These are phyloP conservation scores for Brachionus sp. DNA, from an alignment of 1,140 invertebrate species.

Conservation along the genomic window DNA sequence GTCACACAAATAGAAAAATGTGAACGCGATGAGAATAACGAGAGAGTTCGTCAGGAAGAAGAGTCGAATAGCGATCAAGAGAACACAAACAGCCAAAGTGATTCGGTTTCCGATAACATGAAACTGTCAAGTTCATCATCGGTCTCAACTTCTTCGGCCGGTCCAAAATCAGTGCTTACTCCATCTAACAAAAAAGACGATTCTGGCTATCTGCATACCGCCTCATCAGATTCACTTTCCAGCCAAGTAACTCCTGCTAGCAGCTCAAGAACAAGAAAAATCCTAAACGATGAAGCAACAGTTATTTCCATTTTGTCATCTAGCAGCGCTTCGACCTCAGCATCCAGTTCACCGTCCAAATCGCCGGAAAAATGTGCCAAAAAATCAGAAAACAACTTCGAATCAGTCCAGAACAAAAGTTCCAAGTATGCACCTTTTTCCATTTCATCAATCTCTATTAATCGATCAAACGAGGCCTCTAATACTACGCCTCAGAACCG, in stretches of 20 bases:
- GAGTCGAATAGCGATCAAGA: conserved; percentile 22
- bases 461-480: not conserved
- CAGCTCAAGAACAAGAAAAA: not conserved
- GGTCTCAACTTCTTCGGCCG: not conserved
- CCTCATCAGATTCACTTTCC: not conserved
- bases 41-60: not conserved
- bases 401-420: not conserved
- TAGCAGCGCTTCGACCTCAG: not conserved
- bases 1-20: conserved; percentile 18
- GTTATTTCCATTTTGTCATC: not conserved
- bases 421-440: not conserved
- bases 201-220: not conserved
- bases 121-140: not conserved
- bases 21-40: not conserved
- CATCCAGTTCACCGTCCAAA: not conserved
- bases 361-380: not conserved
- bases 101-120: not conserved
- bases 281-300: not conserved
- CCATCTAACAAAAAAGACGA: conserved; percentile 37
- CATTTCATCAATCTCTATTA: not conserved
- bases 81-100: conserved; percentile 15
- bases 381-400: not conserved
- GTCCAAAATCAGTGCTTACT: not conserved
- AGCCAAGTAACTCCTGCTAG: not conserved
- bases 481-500: not conserved